Percentiles rank a stretch among this genome's conserved stretches.
Evolutionary conservation across 2,888 invertebrate species (phyloP).

Genomic region (Pogonocherus hispidulus): DNA sequence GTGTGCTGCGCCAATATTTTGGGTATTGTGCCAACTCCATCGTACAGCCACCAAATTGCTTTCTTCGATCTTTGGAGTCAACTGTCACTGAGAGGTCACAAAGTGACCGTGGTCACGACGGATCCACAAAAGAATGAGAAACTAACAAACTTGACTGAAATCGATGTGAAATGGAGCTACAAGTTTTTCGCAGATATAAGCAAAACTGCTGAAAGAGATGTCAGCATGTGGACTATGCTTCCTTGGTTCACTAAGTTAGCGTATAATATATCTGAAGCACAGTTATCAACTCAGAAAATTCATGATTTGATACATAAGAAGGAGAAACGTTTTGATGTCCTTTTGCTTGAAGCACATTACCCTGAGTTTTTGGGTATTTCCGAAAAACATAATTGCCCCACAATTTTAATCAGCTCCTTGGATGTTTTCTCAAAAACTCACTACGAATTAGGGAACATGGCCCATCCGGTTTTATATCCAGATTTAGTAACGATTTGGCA

Average conservation of each 20-base stretch:
- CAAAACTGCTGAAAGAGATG: background rate
- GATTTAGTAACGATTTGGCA: background rate
- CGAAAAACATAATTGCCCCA: slow-evolving; percentile 25
- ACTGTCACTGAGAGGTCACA: slow-evolving; percentile 53
- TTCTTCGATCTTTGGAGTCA: slow-evolving; percentile 49
- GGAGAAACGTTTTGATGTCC: slow-evolving; percentile 37
- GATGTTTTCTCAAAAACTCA: background rate
- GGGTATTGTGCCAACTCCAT: slow-evolving; percentile 31
- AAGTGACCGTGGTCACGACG: slow-evolving; percentile 53
- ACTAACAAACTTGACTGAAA: slow-evolving; percentile 55
- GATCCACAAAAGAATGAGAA: slow-evolving; percentile 50
- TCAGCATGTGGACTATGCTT: no score
- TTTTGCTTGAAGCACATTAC: slow-evolving; percentile 29
- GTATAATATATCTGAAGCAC: background rate
- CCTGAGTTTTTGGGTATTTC: slow-evolving; percentile 1
- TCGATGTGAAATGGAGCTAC: slow-evolving; percentile 19
- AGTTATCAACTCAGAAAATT: background rate
- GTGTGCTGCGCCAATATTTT: no score
- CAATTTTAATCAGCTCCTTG: slow-evolving; percentile 23
- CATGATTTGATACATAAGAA: slow-evolving; percentile 10
- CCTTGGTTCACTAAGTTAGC: background rate
- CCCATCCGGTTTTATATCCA: background rate
- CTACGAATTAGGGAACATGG: background rate
- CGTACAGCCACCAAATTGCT: slow-evolving; percentile 51
- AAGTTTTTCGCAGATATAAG: background rate